Evolutionary conservation across 2,888 invertebrate genomes (phyloP).

Genomic region (Hyles lineata): DNA sequence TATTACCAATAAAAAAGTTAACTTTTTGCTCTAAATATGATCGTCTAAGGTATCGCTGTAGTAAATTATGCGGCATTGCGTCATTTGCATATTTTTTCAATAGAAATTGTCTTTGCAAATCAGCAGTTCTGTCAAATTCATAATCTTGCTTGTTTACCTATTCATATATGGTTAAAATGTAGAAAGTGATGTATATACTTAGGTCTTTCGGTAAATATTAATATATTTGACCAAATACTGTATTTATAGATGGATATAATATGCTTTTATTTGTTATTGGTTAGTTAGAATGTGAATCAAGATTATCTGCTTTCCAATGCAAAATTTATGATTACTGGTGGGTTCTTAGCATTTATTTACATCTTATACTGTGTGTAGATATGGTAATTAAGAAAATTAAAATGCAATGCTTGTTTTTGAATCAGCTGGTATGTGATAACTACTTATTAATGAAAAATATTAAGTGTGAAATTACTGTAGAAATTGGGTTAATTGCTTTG

Average conservation of each 20-base stretch:
- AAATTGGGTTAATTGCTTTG: too few species aligned
- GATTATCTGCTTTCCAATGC: not conserved
- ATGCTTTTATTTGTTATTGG: not conserved
- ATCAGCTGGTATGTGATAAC: not conserved
- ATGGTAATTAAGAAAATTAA: not conserved
- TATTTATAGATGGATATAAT: not conserved
- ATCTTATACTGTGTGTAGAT: not conserved
- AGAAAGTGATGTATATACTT: not conserved
- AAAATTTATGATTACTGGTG: not conserved
- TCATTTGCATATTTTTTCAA: slow-evolving; percentile 30
- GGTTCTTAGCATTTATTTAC: not conserved
- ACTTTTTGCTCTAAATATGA: not conserved
- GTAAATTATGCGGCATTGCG: slow-evolving; percentile 30
- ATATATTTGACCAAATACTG: not conserved
- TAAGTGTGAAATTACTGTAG: not conserved
- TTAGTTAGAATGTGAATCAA: not conserved
- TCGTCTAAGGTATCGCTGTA: not conserved
- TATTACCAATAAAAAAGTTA: not conserved
- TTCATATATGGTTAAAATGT: not conserved
- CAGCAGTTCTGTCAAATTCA: slow-evolving; percentile 16
- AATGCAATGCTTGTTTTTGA: not conserved
- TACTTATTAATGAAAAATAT: not conserved
- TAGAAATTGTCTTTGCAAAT: slow-evolving; percentile 23
- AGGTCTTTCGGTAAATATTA: not conserved
- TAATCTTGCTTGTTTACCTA: slow-evolving; percentile 17